Percentiles rank a stretch among this genome's conserved stretches.
Evolutionary conservation across 2,797 vertebrate species (phyloP).

Genomic region (Coracias cyanogaster): DNA sequence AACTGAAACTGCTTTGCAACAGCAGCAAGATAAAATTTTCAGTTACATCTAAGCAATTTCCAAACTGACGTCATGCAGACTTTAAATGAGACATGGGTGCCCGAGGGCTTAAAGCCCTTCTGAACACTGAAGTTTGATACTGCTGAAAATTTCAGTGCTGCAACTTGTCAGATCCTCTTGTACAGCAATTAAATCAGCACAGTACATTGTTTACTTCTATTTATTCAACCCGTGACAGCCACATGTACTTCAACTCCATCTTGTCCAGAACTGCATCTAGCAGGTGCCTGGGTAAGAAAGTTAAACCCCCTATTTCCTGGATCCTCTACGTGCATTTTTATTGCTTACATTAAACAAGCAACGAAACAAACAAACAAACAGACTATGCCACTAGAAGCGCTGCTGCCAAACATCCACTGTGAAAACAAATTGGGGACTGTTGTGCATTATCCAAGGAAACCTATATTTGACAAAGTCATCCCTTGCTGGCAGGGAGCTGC

Average conservation of each 20-base stretch:
- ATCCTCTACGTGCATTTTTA: constrained; percentile 41
- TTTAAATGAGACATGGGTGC: neutral
- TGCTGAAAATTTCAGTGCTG: constrained; percentile 34
- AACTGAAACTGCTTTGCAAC: constrained; percentile 13
- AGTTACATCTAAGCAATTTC: constrained; percentile 9
- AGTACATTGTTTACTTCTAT: neutral
- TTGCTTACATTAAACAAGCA: constrained; percentile 71
- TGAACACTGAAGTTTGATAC: constrained; percentile 10
- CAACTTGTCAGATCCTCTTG: neutral
- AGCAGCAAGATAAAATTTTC: constrained; percentile 24
- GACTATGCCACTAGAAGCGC: constrained; percentile 63
- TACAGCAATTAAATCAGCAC: constrained; percentile 5
- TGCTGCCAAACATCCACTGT: constrained; percentile 62
- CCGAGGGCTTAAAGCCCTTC: constrained; percentile 35
- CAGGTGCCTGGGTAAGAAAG: constrained; percentile 28
- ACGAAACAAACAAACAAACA: constrained; percentile 63
- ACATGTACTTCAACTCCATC: neutral
- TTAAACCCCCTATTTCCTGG: constrained; percentile 31
- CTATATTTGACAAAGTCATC: constrained; percentile 50
- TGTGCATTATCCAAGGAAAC: constrained; percentile 62
- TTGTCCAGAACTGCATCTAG: neutral
- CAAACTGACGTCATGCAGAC: neutral
- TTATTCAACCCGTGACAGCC: neutral
- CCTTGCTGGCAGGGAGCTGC: constrained; percentile 32
- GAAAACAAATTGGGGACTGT: constrained; percentile 53